Evolutionary conservation across 2,797 vertebrate genomes (phyloP).

Genomic region (Ptychadena robeensis): DNA sequence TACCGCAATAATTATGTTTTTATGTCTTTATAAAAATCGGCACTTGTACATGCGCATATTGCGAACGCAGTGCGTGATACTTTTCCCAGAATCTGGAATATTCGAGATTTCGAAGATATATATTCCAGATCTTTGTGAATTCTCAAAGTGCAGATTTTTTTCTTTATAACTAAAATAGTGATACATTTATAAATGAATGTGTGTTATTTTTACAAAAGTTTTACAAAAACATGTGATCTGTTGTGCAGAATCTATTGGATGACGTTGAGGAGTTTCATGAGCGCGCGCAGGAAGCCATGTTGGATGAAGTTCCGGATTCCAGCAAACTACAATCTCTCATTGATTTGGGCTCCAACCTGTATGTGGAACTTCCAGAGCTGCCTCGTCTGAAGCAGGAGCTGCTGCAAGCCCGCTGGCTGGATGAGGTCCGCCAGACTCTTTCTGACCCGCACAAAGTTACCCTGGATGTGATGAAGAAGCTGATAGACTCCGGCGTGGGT

Average conservation of each 20-base stretch:
- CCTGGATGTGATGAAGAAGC: constrained; percentile 94
- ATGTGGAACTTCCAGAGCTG: constrained; percentile 93
- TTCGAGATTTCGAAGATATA: too few relatives aligned
- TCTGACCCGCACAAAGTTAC: constrained; percentile 92
- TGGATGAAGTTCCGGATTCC: constrained; percentile 91
- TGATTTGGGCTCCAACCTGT: constrained; percentile 91
- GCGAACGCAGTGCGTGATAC: too few relatives aligned
- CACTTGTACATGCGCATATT: too few relatives aligned
- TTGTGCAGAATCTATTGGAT: constrained; percentile 89
- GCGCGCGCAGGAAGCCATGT: constrained; percentile 90
- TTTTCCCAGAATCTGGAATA: too few relatives aligned
- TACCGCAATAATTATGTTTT: neutral
- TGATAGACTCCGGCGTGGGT: constrained; percentile 96
- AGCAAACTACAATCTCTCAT: constrained; percentile 91
- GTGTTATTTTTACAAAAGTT: neutral
- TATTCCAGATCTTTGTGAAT: too few relatives aligned
- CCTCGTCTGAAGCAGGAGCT: constrained; percentile 93
- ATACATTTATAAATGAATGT: too few relatives aligned
- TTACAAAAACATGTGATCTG: neutral
- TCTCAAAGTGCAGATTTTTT: too few relatives aligned
- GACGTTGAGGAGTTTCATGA: constrained; percentile 98
- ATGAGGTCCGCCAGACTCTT: constrained; percentile 92
- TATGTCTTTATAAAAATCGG: too few relatives aligned
- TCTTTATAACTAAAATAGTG: too few relatives aligned
- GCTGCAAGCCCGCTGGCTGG: constrained; percentile 96